A percentile compares a stretch with the other conserved stretches of the same genome.
Conservation (phyloP, 2,797 vertebrate genomes). For the Helarctos malayanus region DNA sequence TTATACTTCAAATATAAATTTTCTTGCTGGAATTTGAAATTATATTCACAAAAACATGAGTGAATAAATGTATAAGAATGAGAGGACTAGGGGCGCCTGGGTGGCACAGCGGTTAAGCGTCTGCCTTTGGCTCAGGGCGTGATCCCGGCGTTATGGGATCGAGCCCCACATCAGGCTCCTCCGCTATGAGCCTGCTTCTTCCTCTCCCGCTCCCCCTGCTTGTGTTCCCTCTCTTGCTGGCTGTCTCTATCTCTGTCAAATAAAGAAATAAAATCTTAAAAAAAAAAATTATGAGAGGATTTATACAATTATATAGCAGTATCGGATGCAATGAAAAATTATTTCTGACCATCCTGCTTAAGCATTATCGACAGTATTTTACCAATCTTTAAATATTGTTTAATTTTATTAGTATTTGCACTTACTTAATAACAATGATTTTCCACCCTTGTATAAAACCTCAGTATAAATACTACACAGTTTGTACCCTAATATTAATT, state of each 20-base stretch:
- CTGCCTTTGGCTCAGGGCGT: no score
- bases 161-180: no score
- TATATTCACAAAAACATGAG: background rate
- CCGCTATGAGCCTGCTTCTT: no score
- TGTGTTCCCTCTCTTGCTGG: no score
- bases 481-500: background rate
- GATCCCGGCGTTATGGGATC: no score
- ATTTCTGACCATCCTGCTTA: background rate
- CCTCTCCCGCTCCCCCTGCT: no score
- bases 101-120: no score
- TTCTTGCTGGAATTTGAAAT: background rate
- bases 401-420: background rate
- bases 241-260: no score
- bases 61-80: background rate
- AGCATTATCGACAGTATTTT: slow-evolving; percentile 17
- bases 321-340: background rate
- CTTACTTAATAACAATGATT: slow-evolving; percentile 29
- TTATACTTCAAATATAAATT: background rate
- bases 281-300: background rate
- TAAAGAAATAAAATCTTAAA: no score
- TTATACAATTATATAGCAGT: background rate
- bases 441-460: background rate
- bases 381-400: background rate
- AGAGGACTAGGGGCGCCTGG: background rate
- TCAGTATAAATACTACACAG: background rate